Percentiles rank a stretch among this genome's conserved stretches.
phyloP scores from a whole-genome alignment of 2,113 vertebrate species.

The Corythaixoides concolor region DNA sequence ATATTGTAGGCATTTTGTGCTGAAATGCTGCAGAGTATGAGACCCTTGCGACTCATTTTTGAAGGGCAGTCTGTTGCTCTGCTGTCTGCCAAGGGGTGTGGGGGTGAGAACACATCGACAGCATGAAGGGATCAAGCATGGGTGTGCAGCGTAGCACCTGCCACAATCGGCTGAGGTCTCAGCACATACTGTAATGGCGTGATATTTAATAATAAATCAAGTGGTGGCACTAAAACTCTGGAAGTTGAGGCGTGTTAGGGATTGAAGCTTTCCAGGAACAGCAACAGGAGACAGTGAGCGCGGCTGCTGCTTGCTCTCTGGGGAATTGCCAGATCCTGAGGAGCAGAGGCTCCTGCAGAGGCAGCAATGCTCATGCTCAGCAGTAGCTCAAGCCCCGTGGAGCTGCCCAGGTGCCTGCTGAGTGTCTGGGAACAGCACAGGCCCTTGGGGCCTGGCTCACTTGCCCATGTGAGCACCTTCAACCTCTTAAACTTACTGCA shows the following conservation, averaged over 20 bases:
- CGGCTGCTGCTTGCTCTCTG: neutral
- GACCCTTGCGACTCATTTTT: fast-evolving
- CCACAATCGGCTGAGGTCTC: neutral
- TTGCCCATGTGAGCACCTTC: neutral
- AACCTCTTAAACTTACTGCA: neutral
- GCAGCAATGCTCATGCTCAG: neutral
- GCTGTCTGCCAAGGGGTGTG: neutral
- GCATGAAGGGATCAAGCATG: fast-evolving
- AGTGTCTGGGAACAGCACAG: neutral
- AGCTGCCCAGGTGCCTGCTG: neutral
- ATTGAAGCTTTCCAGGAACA: neutral
- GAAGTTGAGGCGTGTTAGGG: neutral
- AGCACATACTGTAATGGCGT: neutral
- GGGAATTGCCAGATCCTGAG: neutral
- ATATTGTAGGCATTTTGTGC: neutral
- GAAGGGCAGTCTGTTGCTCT: neutral
- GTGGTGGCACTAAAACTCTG: neutral
- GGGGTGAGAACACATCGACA: neutral
- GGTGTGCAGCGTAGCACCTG: neutral
- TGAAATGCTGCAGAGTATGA: neutral
- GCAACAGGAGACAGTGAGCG: neutral
- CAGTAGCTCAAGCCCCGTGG: neutral
- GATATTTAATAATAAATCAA: neutral
- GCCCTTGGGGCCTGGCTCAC: neutral
- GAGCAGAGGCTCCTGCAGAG: neutral